These are phyloP conservation scores for Lordiphosa collinella DNA, from an alignment of 1,140 invertebrate species.

Conservation along the genomic window DNA sequence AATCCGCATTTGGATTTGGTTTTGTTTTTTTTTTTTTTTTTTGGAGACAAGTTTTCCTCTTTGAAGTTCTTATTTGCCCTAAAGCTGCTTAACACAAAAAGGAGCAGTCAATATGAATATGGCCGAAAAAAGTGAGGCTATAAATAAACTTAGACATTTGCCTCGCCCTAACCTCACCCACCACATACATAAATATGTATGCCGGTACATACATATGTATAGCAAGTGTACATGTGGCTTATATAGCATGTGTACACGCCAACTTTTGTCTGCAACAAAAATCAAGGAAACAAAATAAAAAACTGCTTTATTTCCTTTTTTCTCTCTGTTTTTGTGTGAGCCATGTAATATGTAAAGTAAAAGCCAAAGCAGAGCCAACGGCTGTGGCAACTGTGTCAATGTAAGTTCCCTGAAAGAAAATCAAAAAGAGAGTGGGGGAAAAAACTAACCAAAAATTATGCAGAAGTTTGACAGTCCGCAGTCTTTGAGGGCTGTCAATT, in stretches of 20 bases:
- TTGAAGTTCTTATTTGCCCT: slow-evolving; percentile 19
- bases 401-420: slow-evolving; percentile 17
- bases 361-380: no score
- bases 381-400: slow-evolving; percentile 54
- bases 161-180: slow-evolving; percentile 11
- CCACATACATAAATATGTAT: slow-evolving; percentile 14
- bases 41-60: slow-evolving; percentile 5
- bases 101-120: slow-evolving; percentile 35
- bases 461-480: slow-evolving; percentile 46
- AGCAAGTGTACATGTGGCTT: neutral
- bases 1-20: no score
- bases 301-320: slow-evolving; percentile 13
- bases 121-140: slow-evolving; percentile 56
- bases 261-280: slow-evolving; percentile 54
- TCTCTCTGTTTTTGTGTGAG: neutral
- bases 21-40: no score
- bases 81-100: slow-evolving; percentile 49
- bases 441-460: slow-evolving; percentile 26
- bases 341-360: slow-evolving; percentile 8
- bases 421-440: slow-evolving; percentile 27
- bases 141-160: slow-evolving; percentile 59
- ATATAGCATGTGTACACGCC: slow-evolving; percentile 45
- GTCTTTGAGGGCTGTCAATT: slow-evolving; percentile 27
- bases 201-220: neutral
- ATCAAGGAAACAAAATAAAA: slow-evolving; percentile 68